Conservation (phyloP, 2,797 vertebrate species). For the Gila robusta region DNA sequence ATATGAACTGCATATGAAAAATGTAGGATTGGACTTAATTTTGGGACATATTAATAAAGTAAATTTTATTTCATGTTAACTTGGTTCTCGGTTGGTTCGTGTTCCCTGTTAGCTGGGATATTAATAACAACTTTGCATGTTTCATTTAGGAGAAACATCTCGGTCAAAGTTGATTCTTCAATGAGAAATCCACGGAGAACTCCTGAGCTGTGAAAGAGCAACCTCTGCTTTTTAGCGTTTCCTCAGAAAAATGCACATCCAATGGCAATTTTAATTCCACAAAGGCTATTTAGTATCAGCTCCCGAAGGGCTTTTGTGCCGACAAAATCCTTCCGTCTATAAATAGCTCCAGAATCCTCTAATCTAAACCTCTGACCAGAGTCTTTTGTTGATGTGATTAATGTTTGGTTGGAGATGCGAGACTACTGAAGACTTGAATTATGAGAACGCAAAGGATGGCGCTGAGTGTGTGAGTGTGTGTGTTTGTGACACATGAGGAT, state of each 20-base stretch:
- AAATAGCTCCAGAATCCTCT: constrained; percentile 56
- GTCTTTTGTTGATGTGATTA: constrained; percentile 54
- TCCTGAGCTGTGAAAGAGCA: neutral
- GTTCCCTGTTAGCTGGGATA: neutral
- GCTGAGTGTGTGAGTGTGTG: neutral
- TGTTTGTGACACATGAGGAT: neutral
- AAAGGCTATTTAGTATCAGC: constrained; percentile 53
- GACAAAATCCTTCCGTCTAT: constrained; percentile 53
- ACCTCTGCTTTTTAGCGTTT: neutral
- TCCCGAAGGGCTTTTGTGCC: constrained; percentile 52
- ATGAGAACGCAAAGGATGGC: neutral
- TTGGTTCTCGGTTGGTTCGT: neutral
- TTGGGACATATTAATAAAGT: neutral
- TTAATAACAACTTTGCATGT: neutral
- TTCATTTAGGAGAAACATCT: neutral
- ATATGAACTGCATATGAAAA: neutral
- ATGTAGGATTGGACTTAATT: neutral
- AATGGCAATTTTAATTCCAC: constrained; percentile 49
- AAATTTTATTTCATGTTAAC: neutral
- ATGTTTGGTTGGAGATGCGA: constrained; percentile 27
- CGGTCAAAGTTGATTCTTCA: neutral
- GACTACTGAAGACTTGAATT: constrained; percentile 22
- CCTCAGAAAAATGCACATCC: constrained; percentile 15
- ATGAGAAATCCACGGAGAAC: neutral
- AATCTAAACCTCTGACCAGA: constrained; percentile 49